Evolutionary conservation across 2,888 invertebrate species (phyloP), one percentile per base, ranked within the genome.

Genomic region (Drosophila aldrichi): DNA sequence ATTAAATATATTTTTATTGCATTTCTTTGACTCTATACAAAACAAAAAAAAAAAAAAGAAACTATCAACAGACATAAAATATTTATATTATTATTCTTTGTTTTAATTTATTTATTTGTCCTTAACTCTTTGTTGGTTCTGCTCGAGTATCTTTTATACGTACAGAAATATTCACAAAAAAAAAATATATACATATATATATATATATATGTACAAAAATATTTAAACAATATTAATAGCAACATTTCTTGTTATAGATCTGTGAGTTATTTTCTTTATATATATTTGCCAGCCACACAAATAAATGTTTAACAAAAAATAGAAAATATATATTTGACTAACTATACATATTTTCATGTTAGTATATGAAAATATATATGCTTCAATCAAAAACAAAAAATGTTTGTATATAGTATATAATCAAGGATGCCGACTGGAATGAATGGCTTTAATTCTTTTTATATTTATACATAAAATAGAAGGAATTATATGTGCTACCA

Each of bases 51-150:
- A n/a, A 32, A 18, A 12, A 10, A 10, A 9, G 9, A 29, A 8
- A 29, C 29, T 8, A 7, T 29, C 6, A n/a, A 48, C 48, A 34
- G 10, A 16, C 16, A 41, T 43, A 20, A 16, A 43, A 32, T 5
- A 10, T 2, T 6, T 20, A 20, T 14, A 43, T 29, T 48, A 29
- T 32, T 8, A 44, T 22, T 22, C 34, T 48, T 55, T 63, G 16
- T 51, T 44, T 55, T n/a, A 54, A 68, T 72, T 70, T 87, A 69
- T 72, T 78, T 75, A 55, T 70, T 69, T 82, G 74, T 80, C 74
- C 66, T 70, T 59, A 66, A 61, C 43, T 34, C 68, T 51, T 57
- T 48, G 8, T 41, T 41, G 16, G n/a, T 25, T 64, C 41, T 3
- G 25, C 38, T 40, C 49, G 8, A 25, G 54, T 18, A 43, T 59